Evolutionary conservation across 2,888 invertebrate genomes (phyloP), one percentile per base, ranked within the genome.

Genomic region (Pammene aurita): DNA sequence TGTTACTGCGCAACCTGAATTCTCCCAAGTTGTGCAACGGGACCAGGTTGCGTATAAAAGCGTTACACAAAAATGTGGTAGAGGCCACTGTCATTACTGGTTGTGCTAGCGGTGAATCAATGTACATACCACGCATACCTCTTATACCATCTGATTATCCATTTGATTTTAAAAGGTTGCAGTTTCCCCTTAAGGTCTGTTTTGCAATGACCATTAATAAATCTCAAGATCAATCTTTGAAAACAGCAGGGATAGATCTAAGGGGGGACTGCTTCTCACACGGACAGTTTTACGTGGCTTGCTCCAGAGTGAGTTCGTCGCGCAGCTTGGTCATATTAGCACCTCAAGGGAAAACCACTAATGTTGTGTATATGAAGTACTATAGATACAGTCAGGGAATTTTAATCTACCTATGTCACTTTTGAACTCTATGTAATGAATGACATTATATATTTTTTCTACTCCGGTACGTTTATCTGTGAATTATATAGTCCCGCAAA

Each of bases 211-310:
- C 42, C 0, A 63, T 54, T 6, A 64, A 55, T 42, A 44, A 42
- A 11, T 34, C 34, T 14, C 52, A 52, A 7, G 62, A 50, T 5
- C 52, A 62, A 16, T 41, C 62, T 0, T 14, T 42, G 26, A 54
- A 54, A 42, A 26, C 26, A 0, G 54, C 26, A 18, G 61, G 61
- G 7, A 50, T 61, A 7, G n/a, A n/a, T n/a, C n/a, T n/a, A n/a
- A n/a, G n/a, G n/a, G n/a, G n/a, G n/a, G 48, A 38, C 7, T 62
- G 62, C n/a, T 62, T 62, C 9, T 62, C 62, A 1, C 52, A 62
- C 52, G 62, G 62, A 0, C 62, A 62, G 26, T 38, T 61, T 7
- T 61, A 61, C 13, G 61, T 61, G 14, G 61, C 48, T 2, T 50
- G 50, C 5, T 61, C 61, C 0, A 56, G 55, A 10, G 55, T 56